Evolutionary conservation across 2,797 vertebrate genomes (phyloP).

Genomic region (Pseudochirops cupreus): DNA sequence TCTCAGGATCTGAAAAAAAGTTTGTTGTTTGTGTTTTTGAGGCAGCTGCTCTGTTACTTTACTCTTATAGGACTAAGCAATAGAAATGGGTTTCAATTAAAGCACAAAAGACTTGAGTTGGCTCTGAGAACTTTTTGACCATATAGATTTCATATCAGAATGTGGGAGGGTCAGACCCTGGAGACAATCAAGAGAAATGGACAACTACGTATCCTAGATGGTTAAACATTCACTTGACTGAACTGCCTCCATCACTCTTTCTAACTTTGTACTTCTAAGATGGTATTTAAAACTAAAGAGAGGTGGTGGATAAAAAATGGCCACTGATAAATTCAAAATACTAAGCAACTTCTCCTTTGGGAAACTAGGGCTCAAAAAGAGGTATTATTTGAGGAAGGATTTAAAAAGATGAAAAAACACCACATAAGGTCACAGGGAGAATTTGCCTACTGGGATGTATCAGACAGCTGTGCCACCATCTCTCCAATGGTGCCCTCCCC

Average conservation of each 20-base stretch:
- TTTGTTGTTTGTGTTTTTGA: background rate
- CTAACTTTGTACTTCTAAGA: conserved; percentile 34
- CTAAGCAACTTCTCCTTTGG: background rate
- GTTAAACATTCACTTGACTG: background rate
- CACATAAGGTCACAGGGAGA: conserved; percentile 35
- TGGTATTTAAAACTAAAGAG: background rate
- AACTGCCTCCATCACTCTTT: background rate
- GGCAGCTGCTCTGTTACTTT: background rate
- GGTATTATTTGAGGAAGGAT: conserved; percentile 33
- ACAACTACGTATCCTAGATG: background rate
- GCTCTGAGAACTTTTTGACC: conserved; percentile 18
- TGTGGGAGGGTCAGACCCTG: background rate
- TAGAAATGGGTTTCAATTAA: conserved; percentile 18
- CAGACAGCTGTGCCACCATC: conserved; percentile 37
- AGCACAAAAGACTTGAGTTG: conserved; percentile 22
- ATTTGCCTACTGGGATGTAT: background rate
- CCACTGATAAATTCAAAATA: background rate
- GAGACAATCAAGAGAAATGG: conserved; percentile 34
- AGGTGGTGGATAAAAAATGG: conserved; percentile 11
- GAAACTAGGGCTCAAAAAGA: conserved; percentile 18
- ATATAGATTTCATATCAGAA: conserved; percentile 12
- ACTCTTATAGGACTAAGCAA: conserved; percentile 15
- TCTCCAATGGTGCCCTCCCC: conserved; percentile 23
- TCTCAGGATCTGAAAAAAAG: background rate
- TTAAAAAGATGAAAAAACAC: background rate